phyloP scores from a whole-genome alignment of 2,797 vertebrate genomes.

The Uromys caudimaculatus region DNA sequence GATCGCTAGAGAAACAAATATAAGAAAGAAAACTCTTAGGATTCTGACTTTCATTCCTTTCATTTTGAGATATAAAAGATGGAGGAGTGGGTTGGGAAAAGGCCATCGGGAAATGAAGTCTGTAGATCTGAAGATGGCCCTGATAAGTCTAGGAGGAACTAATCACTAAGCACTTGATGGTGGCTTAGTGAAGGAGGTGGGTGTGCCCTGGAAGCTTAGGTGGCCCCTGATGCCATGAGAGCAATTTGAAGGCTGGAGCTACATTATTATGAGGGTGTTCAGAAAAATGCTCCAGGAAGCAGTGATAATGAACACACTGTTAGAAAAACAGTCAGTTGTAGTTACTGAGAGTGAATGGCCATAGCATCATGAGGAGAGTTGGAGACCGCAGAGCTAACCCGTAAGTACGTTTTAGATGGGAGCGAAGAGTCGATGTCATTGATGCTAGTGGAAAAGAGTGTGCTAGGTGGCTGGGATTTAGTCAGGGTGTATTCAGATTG shows the following conservation, averaged over 20 bases:
- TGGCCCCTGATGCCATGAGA: not conserved
- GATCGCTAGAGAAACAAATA: not conserved
- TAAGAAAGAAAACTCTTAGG: not conserved
- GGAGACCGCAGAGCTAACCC: not conserved
- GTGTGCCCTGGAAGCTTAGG: not conserved
- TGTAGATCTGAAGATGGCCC: not conserved
- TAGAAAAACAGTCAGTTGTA: not conserved
- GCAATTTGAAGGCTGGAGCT: not conserved
- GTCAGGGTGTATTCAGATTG: not conserved
- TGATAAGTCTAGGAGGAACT: not conserved
- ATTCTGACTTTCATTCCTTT: slow-evolving; percentile 33
- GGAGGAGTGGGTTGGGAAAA: not conserved
- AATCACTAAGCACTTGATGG: not conserved
- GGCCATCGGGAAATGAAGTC: not conserved
- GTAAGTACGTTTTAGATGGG: not conserved
- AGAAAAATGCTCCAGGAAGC: not conserved
- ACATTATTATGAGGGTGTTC: not conserved
- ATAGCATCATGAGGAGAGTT: not conserved
- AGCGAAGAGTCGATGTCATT: not conserved
- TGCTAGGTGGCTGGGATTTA: not conserved
- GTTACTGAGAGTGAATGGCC: not conserved
- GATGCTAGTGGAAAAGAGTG: not conserved
- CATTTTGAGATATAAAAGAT: not conserved
- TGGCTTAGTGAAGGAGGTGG: not conserved
- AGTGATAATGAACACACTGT: not conserved